Conservation (phyloP, 2,113 vertebrate species). For the Tachuris rubrigastra region DNA sequence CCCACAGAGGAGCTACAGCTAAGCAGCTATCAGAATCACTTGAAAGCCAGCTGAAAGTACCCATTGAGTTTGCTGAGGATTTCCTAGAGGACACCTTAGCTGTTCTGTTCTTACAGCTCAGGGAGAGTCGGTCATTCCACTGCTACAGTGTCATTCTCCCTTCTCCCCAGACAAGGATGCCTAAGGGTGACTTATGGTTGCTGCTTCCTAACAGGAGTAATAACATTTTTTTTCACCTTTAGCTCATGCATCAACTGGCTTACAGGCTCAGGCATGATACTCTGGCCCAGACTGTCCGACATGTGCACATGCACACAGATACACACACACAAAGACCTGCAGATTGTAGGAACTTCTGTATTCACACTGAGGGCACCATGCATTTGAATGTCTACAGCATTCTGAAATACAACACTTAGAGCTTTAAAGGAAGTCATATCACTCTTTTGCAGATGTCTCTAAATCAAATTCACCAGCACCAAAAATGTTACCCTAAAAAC, state of each 20-base stretch:
- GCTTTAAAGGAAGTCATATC: neutral
- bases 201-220: neutral
- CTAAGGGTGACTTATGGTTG: constrained; percentile 42
- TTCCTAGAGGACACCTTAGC: constrained; percentile 15
- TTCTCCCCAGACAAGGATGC: constrained; percentile 17
- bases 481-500: neutral
- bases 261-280: neutral
- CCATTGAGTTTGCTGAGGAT: constrained; percentile 18
- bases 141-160: neutral
- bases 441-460: neutral
- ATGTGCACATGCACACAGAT: neutral
- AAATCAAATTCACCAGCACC: neutral
- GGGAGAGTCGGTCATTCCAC: constrained; percentile 32
- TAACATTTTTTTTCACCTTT: constrained; percentile 6
- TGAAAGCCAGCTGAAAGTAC: constrained; percentile 27
- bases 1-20: neutral
- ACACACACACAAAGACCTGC: neutral
- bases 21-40: neutral
- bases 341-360: neutral
- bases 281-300: neutral
- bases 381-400: neutral
- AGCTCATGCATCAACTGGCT: neutral
- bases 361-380: neutral
- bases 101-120: constrained; percentile 40
- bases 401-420: neutral